phyloP scores from a whole-genome alignment of 2,797 vertebrate genomes.

The Macropus fuliginosus region DNA sequence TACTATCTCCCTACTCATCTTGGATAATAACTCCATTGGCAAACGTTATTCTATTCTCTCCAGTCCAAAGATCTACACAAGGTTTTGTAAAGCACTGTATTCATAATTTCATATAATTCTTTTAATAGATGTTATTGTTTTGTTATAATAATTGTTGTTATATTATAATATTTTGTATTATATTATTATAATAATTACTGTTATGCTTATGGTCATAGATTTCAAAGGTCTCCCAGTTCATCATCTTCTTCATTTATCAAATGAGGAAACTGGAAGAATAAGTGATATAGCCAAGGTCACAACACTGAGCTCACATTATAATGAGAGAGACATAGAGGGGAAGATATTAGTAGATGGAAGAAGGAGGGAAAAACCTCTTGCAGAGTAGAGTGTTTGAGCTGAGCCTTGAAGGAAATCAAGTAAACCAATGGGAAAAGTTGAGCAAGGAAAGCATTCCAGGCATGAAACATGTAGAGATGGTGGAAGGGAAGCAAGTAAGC shows the following conservation, averaged over 20 bases:
- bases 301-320: not conserved
- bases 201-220: not conserved
- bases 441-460: not conserved
- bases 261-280: not conserved
- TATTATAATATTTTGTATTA: not conserved
- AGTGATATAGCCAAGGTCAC: not conserved
- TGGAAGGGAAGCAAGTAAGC: not conserved
- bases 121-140: not conserved
- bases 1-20: not conserved
- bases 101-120: not conserved
- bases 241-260: not conserved
- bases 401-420: not conserved
- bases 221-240: not conserved
- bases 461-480: not conserved
- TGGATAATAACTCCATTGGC: not conserved
- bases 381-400: not conserved
- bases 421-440: not conserved
- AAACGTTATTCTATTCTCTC: not conserved
- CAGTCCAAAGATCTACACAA: not conserved
- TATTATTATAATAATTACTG: not conserved
- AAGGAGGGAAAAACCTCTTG: not conserved
- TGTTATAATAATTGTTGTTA: not conserved
- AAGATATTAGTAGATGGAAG: not conserved
- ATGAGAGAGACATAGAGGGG: not conserved
- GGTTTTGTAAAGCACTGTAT: not conserved